These are phyloP conservation scores for Buteo buteo DNA, from an alignment of 2,113 vertebrate genomes.

Conservation along the genomic window DNA sequence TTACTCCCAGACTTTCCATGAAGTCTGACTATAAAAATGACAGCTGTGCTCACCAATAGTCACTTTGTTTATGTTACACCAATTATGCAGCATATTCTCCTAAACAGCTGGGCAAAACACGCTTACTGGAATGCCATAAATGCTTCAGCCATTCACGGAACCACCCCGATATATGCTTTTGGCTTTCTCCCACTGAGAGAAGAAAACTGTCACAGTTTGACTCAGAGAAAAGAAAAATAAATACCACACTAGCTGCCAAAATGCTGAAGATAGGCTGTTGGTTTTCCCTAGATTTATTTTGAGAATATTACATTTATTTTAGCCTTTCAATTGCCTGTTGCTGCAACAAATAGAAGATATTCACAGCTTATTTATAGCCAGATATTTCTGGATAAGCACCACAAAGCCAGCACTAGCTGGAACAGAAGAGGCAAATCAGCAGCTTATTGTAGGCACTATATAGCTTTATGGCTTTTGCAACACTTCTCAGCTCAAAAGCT, in stretches of 20 bases:
- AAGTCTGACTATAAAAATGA: neutral
- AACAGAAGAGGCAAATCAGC: neutral
- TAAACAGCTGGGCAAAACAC: neutral
- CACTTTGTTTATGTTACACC: neutral
- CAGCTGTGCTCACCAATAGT: neutral
- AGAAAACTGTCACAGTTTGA: neutral
- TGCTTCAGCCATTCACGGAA: neutral
- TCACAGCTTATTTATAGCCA: neutral
- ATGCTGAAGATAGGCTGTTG: neutral
- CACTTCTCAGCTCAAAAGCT: neutral
- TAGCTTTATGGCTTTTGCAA: neutral
- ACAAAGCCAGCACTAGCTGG: neutral
- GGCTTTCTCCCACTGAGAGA: neutral
- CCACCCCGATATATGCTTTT: neutral
- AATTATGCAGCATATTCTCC: neutral
- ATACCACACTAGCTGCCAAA: neutral
- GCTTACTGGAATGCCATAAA: neutral
- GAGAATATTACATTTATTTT: constrained; percentile 6
- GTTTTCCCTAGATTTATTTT: neutral
- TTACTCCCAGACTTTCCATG: neutral
- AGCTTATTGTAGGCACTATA: neutral
- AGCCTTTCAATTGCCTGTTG: neutral
- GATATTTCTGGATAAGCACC: neutral
- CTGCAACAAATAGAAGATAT: neutral
- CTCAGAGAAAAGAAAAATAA: constrained; percentile 18